phyloP scores from a whole-genome alignment of 2,797 vertebrate species.

The Percopsis omiscomaycus region DNA sequence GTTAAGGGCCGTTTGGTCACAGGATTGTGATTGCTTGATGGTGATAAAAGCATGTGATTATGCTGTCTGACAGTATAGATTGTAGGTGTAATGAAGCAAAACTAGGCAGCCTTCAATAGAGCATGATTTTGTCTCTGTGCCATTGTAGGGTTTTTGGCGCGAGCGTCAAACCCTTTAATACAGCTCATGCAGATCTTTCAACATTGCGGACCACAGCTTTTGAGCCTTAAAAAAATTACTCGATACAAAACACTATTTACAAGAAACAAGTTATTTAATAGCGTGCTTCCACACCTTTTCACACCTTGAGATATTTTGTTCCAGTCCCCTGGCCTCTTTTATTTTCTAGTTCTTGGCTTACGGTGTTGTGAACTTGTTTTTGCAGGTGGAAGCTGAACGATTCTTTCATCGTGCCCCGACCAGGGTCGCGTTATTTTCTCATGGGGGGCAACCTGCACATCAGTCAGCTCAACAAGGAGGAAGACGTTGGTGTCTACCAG shows the following conservation, averaged over 20 bases:
- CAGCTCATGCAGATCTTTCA: background rate
- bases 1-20: slow-evolving; percentile 32
- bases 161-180: background rate
- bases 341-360: background rate
- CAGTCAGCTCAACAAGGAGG: slow-evolving; percentile 86
- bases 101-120: slow-evolving; percentile 8
- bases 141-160: slow-evolving; percentile 6
- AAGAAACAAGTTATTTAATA: no score
- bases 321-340: background rate
- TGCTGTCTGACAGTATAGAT: slow-evolving; percentile 33
- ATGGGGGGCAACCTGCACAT: slow-evolving; percentile 89
- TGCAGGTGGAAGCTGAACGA: slow-evolving; percentile 94
- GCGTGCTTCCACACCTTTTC: no score
- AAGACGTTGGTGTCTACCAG: slow-evolving; percentile 89
- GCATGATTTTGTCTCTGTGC: slow-evolving; percentile 1
- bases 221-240: no score
- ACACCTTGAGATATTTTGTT: background rate
- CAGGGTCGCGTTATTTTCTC: slow-evolving; percentile 85
- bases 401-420: slow-evolving; percentile 79
- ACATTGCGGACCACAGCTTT: no score
- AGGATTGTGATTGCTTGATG: slow-evolving; percentile 35
- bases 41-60: slow-evolving; percentile 51
- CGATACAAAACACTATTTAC: no score
- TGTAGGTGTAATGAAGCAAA: slow-evolving; percentile 36
- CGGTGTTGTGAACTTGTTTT: slow-evolving; percentile 30